Conservation (phyloP, 2,113 vertebrate genomes). For the Vombatus ursinus region DNA sequence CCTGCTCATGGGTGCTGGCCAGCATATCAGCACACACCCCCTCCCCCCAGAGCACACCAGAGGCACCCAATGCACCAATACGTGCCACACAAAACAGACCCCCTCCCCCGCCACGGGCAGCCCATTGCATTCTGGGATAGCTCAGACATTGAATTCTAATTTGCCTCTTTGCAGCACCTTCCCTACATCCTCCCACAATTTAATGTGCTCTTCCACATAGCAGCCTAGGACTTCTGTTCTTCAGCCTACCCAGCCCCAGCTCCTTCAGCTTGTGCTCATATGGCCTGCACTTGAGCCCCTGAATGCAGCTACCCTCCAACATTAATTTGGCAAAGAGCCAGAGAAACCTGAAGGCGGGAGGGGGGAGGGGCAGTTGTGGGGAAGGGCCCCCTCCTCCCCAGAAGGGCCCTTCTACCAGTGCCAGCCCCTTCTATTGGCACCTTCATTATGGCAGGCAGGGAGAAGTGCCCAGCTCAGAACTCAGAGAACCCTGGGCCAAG, state of each 20-base stretch:
- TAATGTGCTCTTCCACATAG: no score
- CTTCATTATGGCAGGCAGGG: neutral
- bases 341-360: no score
- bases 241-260: no score
- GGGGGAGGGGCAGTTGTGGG: no score
- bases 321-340: neutral
- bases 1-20: no score
- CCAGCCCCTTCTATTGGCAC: neutral
- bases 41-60: no score
- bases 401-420: neutral
- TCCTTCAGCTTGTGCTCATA: no score
- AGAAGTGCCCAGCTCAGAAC: neutral
- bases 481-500: neutral
- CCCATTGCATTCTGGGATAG: neutral
- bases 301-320: neutral
- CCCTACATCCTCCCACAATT: no score
- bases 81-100: no score
- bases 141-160: neutral
- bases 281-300: neutral
- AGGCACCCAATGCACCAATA: neutral
- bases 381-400: neutral
- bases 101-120: no score
- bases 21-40: no score
- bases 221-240: neutral
- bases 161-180: neutral